Base-by-base conservation (phyloP, 2,888 invertebrate species). In the Tubiluchus corallicola region DNA sequence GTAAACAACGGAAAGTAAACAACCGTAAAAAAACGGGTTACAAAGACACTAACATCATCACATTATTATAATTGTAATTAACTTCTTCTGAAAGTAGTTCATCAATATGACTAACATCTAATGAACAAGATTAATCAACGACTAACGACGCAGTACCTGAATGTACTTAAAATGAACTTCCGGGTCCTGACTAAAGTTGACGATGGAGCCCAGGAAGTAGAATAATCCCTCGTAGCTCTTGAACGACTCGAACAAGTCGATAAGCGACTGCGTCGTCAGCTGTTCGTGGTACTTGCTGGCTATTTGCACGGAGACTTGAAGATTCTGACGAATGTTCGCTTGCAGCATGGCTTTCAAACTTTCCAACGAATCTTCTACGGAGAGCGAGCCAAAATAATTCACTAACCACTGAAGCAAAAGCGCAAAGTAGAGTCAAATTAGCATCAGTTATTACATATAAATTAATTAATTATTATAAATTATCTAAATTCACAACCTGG, bases 101-200 rank as follows among this genome's bases (percentile, higher is more conserved):
- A n/a, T n/a, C n/a, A n/a, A n/a, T n/a, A n/a, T n/a, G n/a, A n/a
- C n/a, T n/a, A n/a, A n/a, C n/a, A n/a, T n/a, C n/a, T n/a, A n/a
- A n/a, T n/a, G n/a, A n/a, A n/a, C n/a, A n/a, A n/a, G n/a, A n/a
- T n/a, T n/a, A n/a, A n/a, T n/a, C n/a, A n/a, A n/a, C n/a, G n/a
- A n/a, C n/a, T n/a, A n/a, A n/a, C n/a, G n/a, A n/a, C n/a, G n/a
- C n/a, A n/a, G n/a, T 51, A 75, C 75, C 70, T 98, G 96, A 60
- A 98, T 98, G 64, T 99, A 98, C 65, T 99, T 98, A 69, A 99
- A 99, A 63, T 98, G 98, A 18, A 99, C 98, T 68, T 99, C 98
- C 3, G 87, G 76, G 65, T 99, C 98, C 68, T 99, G 98, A 50
- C 92, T 92, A 68, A 94, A 98, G 72, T 99, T 99, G 17, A 99